phyloP scores from a whole-genome alignment of 2,113 vertebrate species.

The Corynorhinus townsendii region DNA sequence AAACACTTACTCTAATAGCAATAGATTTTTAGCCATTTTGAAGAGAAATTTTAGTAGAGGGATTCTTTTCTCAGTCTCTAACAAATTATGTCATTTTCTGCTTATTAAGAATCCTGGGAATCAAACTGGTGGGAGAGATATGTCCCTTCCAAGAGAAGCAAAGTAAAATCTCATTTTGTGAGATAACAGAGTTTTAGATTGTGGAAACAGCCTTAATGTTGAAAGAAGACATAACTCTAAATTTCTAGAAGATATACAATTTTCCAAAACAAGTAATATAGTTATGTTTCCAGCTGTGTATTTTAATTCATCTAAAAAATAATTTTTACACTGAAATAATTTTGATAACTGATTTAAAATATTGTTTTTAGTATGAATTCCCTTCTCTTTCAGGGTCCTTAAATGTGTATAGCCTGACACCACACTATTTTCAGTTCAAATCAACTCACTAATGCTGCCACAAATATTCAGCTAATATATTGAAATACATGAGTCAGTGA shows the following conservation, averaged over 20 bases:
- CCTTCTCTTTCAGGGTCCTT: not conserved
- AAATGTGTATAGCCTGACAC: not conserved
- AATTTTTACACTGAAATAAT: not conserved
- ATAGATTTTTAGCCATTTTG: not conserved
- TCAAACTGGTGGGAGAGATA: not conserved
- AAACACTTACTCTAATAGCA: not conserved
- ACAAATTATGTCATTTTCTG: not conserved
- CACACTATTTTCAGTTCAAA: not conserved
- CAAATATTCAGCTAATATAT: not conserved
- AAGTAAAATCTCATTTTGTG: not conserved
- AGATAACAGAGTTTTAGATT: not conserved
- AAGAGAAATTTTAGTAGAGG: not conserved
- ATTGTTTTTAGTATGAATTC: not conserved
- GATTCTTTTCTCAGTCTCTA: not conserved
- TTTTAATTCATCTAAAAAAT: not conserved
- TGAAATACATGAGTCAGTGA: not conserved
- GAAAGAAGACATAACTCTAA: not conserved
- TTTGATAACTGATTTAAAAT: not conserved
- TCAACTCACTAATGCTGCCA: not conserved
- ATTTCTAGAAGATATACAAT: not conserved
- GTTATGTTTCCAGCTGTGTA: not conserved
- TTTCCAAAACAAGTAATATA: not conserved
- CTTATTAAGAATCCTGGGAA: not conserved
- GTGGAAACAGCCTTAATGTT: not conserved
- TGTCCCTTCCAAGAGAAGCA: not conserved